Evolutionary conservation across 2,797 vertebrate species (phyloP).

Genomic region (Echiichthys vipera): DNA sequence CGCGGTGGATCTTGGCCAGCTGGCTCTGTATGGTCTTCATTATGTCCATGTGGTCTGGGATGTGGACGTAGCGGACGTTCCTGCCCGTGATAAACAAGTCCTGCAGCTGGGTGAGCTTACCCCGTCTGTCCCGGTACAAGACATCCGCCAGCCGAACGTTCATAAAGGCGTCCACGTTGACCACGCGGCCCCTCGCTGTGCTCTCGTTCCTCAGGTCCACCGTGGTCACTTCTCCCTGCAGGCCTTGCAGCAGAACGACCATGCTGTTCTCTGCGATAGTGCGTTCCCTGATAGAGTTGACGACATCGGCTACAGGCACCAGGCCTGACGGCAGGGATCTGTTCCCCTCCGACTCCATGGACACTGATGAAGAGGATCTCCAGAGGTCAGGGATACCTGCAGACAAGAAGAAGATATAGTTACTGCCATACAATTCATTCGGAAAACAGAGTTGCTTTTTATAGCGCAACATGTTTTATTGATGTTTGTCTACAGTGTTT

Average conservation of each 20-base stretch:
- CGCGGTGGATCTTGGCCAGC: constrained; percentile 89
- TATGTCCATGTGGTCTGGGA: constrained; percentile 92
- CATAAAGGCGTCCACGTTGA: constrained; percentile 97
- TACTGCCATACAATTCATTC: not conserved
- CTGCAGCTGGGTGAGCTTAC: constrained; percentile 79
- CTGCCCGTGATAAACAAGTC: constrained; percentile 93
- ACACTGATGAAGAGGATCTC: not conserved
- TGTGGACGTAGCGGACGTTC: constrained; percentile 94
- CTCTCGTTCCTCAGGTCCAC: constrained; percentile 95
- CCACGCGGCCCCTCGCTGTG: constrained; percentile 85
- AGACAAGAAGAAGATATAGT: not conserved
- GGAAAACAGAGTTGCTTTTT: not conserved
- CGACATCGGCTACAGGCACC: constrained; percentile 73
- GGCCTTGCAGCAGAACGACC: constrained; percentile 93
- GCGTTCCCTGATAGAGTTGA: constrained; percentile 92
- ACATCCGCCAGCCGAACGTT: constrained; percentile 91
- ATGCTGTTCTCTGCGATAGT: constrained; percentile 96
- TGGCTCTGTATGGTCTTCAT: constrained; percentile 89
- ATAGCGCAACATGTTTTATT: not conserved
- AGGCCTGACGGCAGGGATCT: not conserved
- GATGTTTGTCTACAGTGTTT: not conserved
- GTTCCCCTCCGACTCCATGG: constrained; percentile 44
- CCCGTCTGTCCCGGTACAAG: constrained; percentile 86
- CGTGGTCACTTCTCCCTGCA: constrained; percentile 89
- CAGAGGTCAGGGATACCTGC: constrained; percentile 7